phyloP scores from a whole-genome alignment of 2,888 invertebrate species.

The Aspidapion aeneum region DNA sequence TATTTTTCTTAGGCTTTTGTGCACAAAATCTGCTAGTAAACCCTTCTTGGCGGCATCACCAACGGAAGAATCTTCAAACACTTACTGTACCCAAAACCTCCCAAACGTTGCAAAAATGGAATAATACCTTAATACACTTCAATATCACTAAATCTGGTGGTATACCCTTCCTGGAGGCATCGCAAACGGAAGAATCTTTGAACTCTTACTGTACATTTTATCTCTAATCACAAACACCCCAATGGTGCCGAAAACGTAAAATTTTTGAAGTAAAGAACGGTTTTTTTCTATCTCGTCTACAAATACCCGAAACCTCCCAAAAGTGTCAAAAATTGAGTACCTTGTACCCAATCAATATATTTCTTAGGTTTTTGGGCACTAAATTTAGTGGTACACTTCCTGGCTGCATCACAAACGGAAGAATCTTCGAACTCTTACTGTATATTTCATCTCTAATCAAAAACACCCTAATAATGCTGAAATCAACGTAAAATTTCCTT shows the following conservation, averaged over 20 bases:
- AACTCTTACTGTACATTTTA: conserved; percentile 79
- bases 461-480: too few relatives aligned
- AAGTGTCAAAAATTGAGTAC: too few relatives aligned
- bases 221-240: conserved; percentile 85
- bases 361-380: too few relatives aligned
- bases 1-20: conserved; percentile 58
- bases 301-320: too few relatives aligned
- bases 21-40: conserved; percentile 79
- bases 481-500: too few relatives aligned
- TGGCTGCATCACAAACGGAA: too few relatives aligned
- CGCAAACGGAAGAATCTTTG: conserved; percentile 77
- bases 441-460: conserved; percentile 81
- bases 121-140: conserved; percentile 50
- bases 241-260: conserved; percentile 77
- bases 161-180: conserved; percentile 67
- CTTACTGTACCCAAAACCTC: too few relatives aligned
- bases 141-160: conserved; percentile 83
- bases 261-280: too few relatives aligned
- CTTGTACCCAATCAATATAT: too few relatives aligned
- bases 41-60: conserved; percentile 65
- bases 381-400: conserved; percentile 91
- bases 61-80: conserved; percentile 77
- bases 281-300: too few relatives aligned
- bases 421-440: conserved; percentile 80
- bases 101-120: too few relatives aligned